Conservation (phyloP, 2,797 vertebrate genomes). For the Remorina albescens region DNA sequence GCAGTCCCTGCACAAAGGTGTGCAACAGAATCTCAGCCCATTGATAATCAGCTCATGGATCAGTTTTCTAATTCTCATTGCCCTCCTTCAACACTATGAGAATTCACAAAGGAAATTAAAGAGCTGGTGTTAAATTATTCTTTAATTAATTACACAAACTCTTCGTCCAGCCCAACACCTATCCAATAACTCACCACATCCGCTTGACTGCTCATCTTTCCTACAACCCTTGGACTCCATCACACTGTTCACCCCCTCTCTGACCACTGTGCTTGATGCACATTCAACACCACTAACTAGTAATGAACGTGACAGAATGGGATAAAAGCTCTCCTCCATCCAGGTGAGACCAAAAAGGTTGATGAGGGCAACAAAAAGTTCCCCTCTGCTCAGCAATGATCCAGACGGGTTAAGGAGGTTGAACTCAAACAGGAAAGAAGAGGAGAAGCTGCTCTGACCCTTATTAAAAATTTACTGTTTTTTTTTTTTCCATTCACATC, state of each 20-base stretch:
- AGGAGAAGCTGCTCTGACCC: background rate
- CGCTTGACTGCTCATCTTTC: conserved; percentile 15
- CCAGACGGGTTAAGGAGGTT: background rate
- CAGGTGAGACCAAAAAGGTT: conserved; percentile 33
- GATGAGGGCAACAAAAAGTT: conserved; percentile 18
- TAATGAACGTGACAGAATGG: conserved; percentile 41
- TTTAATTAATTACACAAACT: too few relatives aligned
- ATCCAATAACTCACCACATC: background rate
- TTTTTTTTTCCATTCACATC: too few relatives aligned
- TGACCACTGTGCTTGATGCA: conserved; percentile 22
- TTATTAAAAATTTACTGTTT: too few relatives aligned
- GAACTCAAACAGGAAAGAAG: background rate
- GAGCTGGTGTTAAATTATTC: background rate
- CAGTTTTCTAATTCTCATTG: background rate
- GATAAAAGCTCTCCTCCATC: conserved; percentile 23
- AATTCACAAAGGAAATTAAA: conserved; percentile 5
- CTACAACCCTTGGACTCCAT: background rate
- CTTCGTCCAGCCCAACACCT: background rate
- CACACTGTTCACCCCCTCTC: conserved; percentile 6
- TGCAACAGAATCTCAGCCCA: conserved; percentile 2
- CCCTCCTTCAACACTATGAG: background rate
- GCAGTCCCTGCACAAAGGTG: background rate
- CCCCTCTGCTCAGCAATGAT: background rate
- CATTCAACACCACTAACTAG: conserved; percentile 32
- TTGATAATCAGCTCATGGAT: conserved; percentile 25